Conservation (phyloP, 2,113 vertebrate genomes). For the Hemicordylus capensis region DNA sequence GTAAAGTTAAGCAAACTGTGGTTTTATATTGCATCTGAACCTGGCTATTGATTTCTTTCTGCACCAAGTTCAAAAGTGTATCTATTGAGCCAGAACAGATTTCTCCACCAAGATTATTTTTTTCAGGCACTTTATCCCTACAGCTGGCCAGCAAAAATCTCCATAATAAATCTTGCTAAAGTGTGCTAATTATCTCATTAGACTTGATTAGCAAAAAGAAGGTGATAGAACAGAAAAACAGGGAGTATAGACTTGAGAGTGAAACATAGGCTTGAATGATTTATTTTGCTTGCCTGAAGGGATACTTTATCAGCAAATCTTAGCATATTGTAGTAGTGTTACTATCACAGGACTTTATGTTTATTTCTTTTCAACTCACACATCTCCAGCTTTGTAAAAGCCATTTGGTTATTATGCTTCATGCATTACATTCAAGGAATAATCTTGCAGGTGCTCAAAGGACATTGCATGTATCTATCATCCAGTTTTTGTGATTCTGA, state of each 20-base stretch:
- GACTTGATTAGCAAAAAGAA: constrained; percentile 8
- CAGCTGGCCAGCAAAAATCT: constrained; percentile 2
- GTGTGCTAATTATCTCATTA: constrained; percentile 7
- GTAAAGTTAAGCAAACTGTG: too few relatives aligned
- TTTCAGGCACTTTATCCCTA: constrained; percentile 3
- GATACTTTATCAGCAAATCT: constrained; percentile 25
- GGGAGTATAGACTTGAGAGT: not conserved
- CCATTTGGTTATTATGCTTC: constrained; percentile 19
- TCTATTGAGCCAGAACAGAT: not conserved
- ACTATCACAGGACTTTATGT: constrained; percentile 30
- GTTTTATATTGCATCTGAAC: too few relatives aligned
- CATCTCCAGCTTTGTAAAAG: not conserved
- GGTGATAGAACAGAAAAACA: not conserved
- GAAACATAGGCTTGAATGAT: constrained; percentile 30
- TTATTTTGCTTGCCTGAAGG: constrained; percentile 8
- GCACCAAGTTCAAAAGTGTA: not conserved
- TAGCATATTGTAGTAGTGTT: not conserved
- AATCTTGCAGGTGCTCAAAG: not conserved
- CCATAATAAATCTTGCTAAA: constrained; percentile 38
- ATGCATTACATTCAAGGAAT: not conserved
- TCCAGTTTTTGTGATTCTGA: constrained; percentile 10
- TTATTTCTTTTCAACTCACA: constrained; percentile 14
- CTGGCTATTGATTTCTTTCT: not conserved
- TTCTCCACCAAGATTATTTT: not conserved
- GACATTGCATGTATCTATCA: not conserved